A percentile compares a stretch with the other conserved stretches of the same genome.
Conservation (phyloP, 2,113 vertebrate species). For the Xiphophorus hellerii region DNA sequence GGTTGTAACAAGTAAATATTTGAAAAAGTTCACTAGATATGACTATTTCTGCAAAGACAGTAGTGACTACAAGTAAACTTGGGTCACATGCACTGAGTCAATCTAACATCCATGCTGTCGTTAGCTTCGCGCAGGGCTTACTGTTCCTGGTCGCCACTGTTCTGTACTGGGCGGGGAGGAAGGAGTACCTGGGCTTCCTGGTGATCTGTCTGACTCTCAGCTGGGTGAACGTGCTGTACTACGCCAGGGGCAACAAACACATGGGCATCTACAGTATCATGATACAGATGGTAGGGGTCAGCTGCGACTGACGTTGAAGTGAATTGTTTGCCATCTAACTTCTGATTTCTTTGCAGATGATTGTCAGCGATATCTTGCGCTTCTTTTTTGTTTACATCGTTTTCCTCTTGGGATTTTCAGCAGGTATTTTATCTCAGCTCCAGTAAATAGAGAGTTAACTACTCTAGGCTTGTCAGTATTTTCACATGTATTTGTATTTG, state of each 20-base stretch:
- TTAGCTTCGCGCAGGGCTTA: conserved; percentile 85
- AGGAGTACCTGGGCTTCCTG: conserved; percentile 85
- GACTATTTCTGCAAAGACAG: neutral
- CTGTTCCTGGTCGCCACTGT: conserved; percentile 78
- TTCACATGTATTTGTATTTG: neutral
- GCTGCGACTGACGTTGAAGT: neutral
- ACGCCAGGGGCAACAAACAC: conserved; percentile 85
- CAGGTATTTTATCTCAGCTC: conserved; percentile 82
- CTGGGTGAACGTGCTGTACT: conserved; percentile 93
- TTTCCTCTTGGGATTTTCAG: conserved; percentile 94
- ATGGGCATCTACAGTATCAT: conserved; percentile 96
- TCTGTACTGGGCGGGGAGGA: conserved; percentile 67
- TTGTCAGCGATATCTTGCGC: conserved; percentile 90
- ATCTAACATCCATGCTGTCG: conserved; percentile 26
- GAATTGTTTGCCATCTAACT: neutral
- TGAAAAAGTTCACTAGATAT: neutral
- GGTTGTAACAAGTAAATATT: neutral
- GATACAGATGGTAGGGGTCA: conserved; percentile 89
- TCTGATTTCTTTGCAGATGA: conserved; percentile 80
- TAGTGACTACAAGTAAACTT: neutral
- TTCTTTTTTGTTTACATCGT: conserved; percentile 94
- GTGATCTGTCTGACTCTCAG: conserved; percentile 89
- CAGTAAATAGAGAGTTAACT: neutral
- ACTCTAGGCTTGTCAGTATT: neutral
- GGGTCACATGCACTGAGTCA: neutral